Conservation (phyloP, 1,140 invertebrate genomes). For the Heterodera schachtii region DNA sequence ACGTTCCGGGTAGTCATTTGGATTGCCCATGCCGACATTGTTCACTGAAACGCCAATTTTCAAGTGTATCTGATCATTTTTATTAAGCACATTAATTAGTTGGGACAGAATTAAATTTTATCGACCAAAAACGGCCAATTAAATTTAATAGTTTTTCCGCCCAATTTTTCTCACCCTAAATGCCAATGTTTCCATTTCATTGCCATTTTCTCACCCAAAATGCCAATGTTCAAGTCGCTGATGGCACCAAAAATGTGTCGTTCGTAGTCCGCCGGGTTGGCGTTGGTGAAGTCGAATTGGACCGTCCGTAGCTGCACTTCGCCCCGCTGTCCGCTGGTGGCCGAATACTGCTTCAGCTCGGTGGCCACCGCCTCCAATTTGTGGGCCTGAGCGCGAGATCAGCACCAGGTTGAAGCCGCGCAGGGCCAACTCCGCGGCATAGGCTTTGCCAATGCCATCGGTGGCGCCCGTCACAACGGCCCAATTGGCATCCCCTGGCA, state of each 20-base stretch:
- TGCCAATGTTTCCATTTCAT: background rate
- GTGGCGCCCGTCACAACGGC: slow-evolving; percentile 60
- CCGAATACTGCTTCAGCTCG: slow-evolving; percentile 45
- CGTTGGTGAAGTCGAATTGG: slow-evolving; percentile 54
- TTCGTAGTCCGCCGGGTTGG: slow-evolving; percentile 46
- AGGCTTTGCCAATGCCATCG: slow-evolving; percentile 62
- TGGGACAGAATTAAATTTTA: too few species aligned
- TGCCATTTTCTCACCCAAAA: slow-evolving; percentile 42
- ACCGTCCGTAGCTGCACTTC: slow-evolving; percentile 48
- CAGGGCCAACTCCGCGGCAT: slow-evolving; percentile 56
- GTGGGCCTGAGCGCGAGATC: slow-evolving; percentile 50
- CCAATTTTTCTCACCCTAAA: too few species aligned
- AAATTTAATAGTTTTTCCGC: too few species aligned
- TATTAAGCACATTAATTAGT: too few species aligned
- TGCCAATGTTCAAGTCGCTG: slow-evolving; percentile 42
- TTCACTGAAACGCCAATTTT: slow-evolving; percentile 40
- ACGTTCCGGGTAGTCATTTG: slow-evolving; percentile 44
- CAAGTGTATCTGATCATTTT: too few species aligned
- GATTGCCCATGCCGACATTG: slow-evolving; percentile 43
- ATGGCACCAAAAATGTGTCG: slow-evolving; percentile 23
- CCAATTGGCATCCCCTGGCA: slow-evolving; percentile 49
- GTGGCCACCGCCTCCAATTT: slow-evolving; percentile 53
- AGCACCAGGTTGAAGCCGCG: slow-evolving; percentile 58
- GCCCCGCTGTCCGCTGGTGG: background rate
- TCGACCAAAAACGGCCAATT: too few species aligned